Evolutionary conservation across 2,797 vertebrate species (phyloP).

Genomic region (Sebastes ruberrimus): DNA sequence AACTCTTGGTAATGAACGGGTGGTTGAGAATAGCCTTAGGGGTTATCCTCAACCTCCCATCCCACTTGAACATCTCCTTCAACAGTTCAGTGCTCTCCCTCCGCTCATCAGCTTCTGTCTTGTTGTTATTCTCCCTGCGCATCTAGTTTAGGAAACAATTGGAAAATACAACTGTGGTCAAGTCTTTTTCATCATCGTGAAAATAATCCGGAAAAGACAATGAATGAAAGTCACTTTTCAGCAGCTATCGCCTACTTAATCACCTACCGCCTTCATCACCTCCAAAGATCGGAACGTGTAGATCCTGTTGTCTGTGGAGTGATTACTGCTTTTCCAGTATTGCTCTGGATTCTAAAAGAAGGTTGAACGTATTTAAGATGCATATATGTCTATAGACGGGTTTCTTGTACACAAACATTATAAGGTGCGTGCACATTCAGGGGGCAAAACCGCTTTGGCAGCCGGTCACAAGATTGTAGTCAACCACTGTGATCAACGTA

Average conservation of each 20-base stretch:
- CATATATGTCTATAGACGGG: neutral
- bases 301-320: neutral
- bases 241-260: neutral
- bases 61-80: neutral
- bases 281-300: neutral
- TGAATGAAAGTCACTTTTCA: neutral
- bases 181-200: neutral
- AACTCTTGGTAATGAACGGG: neutral
- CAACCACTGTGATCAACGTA: no score
- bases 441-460: no score
- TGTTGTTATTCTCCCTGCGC: neutral
- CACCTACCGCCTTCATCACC: neutral
- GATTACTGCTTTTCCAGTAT: neutral
- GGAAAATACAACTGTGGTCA: neutral
- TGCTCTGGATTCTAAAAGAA: neutral
- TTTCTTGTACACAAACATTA: no score
- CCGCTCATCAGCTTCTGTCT: neutral
- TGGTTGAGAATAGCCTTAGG: neutral
- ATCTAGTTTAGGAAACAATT: neutral
- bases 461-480: no score
- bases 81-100: neutral
- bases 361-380: neutral
- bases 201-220: neutral
- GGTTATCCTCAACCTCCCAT: neutral
- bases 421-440: no score